Conservation (phyloP, 2,888 invertebrate species). For the Hofmannophila pseudospretella region DNA sequence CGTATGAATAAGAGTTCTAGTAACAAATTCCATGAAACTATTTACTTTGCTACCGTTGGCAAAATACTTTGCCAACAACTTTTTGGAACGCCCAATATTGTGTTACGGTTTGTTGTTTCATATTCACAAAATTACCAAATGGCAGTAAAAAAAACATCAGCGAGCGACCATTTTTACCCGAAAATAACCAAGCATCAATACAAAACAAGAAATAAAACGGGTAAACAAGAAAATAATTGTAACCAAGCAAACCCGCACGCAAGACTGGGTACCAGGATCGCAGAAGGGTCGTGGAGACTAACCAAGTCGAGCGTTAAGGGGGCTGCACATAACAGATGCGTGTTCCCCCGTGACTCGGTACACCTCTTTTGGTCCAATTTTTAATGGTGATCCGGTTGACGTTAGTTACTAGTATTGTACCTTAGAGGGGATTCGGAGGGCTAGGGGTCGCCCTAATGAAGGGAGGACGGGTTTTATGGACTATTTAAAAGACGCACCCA, state of each 20-base stretch:
- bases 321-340: slow-evolving; percentile 35
- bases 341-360: slow-evolving; percentile 16
- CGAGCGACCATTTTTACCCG: too few species aligned
- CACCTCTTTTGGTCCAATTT: slow-evolving; percentile 24
- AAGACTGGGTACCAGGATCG: slow-evolving; percentile 28
- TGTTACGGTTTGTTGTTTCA: too few species aligned
- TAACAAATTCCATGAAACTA: too few species aligned
- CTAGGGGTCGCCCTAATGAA: slow-evolving; percentile 31
- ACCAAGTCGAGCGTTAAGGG: slow-evolving; percentile 8
- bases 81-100: too few species aligned
- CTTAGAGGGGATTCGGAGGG: slow-evolving; percentile 28
- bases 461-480: slow-evolving; percentile 35
- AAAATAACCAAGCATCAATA: too few species aligned
- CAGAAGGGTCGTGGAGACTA: slow-evolving; percentile 21
- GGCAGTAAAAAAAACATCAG: too few species aligned
- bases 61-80: too few species aligned
- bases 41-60: too few species aligned
- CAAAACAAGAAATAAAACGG: neutral
- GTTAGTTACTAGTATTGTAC: slow-evolving; percentile 49
- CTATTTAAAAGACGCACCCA: slow-evolving; percentile 35
- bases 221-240: slow-evolving; percentile 7
- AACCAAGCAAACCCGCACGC: slow-evolving; percentile 6
- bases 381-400: slow-evolving; percentile 37
- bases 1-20: too few species aligned
- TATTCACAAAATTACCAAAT: too few species aligned